Percentiles rank a stretch among this genome's conserved stretches.
Evolutionary conservation across 2,113 vertebrate species (phyloP).

Genomic region (Oreotragus oreotragus): DNA sequence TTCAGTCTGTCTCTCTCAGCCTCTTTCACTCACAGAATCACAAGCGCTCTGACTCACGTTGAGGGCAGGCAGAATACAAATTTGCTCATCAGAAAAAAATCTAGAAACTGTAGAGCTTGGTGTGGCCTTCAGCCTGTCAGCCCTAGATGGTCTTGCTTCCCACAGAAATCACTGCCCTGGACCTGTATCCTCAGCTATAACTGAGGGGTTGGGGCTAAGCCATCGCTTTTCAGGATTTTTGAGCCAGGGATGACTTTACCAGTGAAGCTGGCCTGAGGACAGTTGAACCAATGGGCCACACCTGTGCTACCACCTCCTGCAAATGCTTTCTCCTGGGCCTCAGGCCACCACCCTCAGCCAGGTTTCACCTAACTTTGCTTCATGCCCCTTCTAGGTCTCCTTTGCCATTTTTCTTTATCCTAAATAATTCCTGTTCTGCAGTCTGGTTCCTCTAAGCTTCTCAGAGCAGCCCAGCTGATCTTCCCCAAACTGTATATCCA

Average conservation of each 20-base stretch:
- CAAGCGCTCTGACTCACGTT: background rate
- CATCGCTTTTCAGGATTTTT: background rate
- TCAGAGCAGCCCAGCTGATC: background rate
- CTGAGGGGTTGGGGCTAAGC: background rate
- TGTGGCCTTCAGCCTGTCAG: background rate
- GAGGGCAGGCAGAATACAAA: background rate
- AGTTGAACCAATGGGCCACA: background rate
- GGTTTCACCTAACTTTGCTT: background rate
- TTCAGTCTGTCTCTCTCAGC: background rate
- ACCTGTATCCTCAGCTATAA: background rate
- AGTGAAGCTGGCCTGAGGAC: background rate
- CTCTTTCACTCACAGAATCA: background rate
- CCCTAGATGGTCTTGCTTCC: accelerated
- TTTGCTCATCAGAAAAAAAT: background rate
- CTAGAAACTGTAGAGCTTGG: background rate
- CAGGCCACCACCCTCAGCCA: background rate
- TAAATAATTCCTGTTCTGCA: background rate
- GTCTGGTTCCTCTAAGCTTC: background rate
- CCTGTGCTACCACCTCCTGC: background rate
- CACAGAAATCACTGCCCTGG: background rate
- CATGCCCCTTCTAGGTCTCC: background rate
- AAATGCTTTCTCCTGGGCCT: background rate
- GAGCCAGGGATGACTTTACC: background rate
- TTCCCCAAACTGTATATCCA: background rate
- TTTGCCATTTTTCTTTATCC: background rate